Percentiles rank a stretch among this genome's conserved stretches.
These are phyloP conservation scores for Stigmatopora argus DNA, from an alignment of 2,113 vertebrate genomes.

Conservation along the genomic window DNA sequence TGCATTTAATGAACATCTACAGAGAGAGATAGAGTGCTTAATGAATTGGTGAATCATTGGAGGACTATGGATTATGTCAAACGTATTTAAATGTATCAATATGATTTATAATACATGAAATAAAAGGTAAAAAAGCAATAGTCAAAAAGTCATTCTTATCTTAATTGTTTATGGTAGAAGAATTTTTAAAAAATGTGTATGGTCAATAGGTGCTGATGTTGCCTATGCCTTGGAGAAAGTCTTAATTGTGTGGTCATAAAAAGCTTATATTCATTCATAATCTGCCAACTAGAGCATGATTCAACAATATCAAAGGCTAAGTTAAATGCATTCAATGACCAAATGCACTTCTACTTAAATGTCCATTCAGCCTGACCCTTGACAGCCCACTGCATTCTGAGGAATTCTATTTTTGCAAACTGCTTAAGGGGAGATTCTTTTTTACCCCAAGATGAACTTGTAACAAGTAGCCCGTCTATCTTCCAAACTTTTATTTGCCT, in stretches of 20 bases:
- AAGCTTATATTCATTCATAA: conserved; percentile 35
- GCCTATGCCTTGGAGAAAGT: conserved; percentile 21
- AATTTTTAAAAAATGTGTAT: not conserved
- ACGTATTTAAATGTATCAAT: too few relatives aligned
- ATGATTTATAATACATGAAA: too few relatives aligned
- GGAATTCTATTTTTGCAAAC: not conserved
- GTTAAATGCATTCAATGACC: conserved; percentile 25
- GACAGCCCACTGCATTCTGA: not conserved
- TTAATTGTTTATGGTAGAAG: not conserved
- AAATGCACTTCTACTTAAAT: conserved; percentile 17
- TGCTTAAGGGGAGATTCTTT: conserved; percentile 1
- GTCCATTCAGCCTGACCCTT: conserved; percentile 16
- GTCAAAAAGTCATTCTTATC: not conserved
- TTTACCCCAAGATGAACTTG: not conserved
- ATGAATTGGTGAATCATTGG: too few relatives aligned
- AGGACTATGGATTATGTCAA: too few relatives aligned
- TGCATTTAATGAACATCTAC: conserved; percentile 26
- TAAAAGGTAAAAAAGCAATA: not conserved
- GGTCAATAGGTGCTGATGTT: not conserved
- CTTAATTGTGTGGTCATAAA: conserved; percentile 37
- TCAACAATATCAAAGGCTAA: conserved; percentile 40
- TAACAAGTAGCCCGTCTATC: not conserved
- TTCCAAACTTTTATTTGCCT: not conserved
- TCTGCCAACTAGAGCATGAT: conserved; percentile 54
- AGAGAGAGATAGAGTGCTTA: too few relatives aligned